Conservation (phyloP, 2,797 vertebrate species). For the Cyclopterus lumpus region DNA sequence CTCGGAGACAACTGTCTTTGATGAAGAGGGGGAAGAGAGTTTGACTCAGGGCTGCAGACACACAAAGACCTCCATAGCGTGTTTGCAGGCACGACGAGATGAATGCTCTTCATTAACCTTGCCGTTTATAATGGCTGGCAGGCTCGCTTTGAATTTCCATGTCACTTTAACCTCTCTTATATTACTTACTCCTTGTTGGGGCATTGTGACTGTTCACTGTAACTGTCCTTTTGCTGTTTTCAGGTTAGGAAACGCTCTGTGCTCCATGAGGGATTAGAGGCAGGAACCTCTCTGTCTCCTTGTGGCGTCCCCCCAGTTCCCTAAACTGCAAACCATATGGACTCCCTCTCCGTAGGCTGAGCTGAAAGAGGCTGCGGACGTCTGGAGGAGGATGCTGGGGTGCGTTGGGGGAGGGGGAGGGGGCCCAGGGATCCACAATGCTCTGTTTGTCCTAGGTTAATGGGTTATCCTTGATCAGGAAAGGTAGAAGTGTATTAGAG, state of each 20-base stretch:
- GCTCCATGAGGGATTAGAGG: slow-evolving; percentile 61
- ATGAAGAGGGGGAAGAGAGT: slow-evolving; percentile 50
- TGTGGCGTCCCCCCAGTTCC: slow-evolving; percentile 21
- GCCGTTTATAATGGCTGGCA: slow-evolving; percentile 45
- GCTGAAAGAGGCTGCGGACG: slow-evolving; percentile 38
- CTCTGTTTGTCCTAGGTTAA: slow-evolving; percentile 68
- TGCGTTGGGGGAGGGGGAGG: not conserved
- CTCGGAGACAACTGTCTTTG: slow-evolving; percentile 54
- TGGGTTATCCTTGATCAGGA: slow-evolving; percentile 60
- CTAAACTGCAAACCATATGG: slow-evolving; percentile 78
- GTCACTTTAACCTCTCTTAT: slow-evolving; percentile 46
- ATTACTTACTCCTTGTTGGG: slow-evolving; percentile 47
- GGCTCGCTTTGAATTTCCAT: slow-evolving; percentile 47
- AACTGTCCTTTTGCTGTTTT: slow-evolving; percentile 28
- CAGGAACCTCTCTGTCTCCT: slow-evolving; percentile 67
- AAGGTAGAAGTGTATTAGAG: slow-evolving; percentile 58
- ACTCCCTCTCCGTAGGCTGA: slow-evolving; percentile 24
- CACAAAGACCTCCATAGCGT: slow-evolving; percentile 25
- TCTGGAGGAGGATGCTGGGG: slow-evolving; percentile 59
- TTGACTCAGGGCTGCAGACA: slow-evolving; percentile 47
- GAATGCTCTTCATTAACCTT: slow-evolving; percentile 44
- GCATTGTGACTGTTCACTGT: slow-evolving; percentile 42
- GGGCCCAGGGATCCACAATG: slow-evolving; percentile 50
- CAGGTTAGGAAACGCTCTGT: slow-evolving; percentile 30
- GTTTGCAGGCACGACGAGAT: slow-evolving; percentile 44